Conservation (phyloP, 2,888 invertebrate species). For the Drosophila cognata region DNA sequence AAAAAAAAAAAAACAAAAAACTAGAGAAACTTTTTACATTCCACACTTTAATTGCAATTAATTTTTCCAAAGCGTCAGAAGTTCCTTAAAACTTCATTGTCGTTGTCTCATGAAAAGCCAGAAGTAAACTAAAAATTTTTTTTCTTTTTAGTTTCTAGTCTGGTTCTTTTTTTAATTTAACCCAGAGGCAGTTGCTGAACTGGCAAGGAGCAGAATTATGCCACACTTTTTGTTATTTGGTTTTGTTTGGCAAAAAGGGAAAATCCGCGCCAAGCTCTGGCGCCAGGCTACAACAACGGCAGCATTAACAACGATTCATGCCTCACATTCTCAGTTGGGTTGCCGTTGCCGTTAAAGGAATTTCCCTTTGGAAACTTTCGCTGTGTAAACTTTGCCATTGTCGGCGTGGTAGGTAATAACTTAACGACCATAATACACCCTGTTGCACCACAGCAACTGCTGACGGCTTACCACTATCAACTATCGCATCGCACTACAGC, state of each 20-base stretch:
- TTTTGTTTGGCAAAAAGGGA: slow-evolving; percentile 32
- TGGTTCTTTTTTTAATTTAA: slow-evolving; percentile 20
- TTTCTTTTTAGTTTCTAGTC: slow-evolving; percentile 18
- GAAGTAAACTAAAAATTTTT: slow-evolving; percentile 50
- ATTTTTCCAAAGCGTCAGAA: slow-evolving; percentile 47
- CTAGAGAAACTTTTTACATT: slow-evolving; percentile 44
- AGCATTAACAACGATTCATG: slow-evolving; percentile 79
- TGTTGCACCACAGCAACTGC: slow-evolving; percentile 69
- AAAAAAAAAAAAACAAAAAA: slow-evolving; percentile 22
- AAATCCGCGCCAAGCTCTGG: slow-evolving; percentile 68
- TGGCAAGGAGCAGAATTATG: slow-evolving; percentile 62
- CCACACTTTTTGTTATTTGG: slow-evolving; percentile 34
- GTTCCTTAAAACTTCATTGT: slow-evolving; percentile 66
- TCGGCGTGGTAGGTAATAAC: slow-evolving; percentile 72
- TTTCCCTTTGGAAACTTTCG: slow-evolving; percentile 72
- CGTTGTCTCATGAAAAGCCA: slow-evolving; percentile 66
- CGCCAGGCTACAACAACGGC: slow-evolving; percentile 26
- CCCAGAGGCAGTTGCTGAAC: slow-evolving; percentile 52
- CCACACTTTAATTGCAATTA: slow-evolving; percentile 73
- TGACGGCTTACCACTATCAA: slow-evolving; percentile 44
- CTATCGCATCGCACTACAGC: slow-evolving; percentile 39
- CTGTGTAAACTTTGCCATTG: slow-evolving; percentile 78
- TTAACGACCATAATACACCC: slow-evolving; percentile 82
- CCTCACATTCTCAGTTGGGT: slow-evolving; percentile 57
- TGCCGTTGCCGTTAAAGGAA: slow-evolving; percentile 64